Evolutionary conservation across 1,140 invertebrate species (phyloP).

Genomic region (Euura lappo): DNA sequence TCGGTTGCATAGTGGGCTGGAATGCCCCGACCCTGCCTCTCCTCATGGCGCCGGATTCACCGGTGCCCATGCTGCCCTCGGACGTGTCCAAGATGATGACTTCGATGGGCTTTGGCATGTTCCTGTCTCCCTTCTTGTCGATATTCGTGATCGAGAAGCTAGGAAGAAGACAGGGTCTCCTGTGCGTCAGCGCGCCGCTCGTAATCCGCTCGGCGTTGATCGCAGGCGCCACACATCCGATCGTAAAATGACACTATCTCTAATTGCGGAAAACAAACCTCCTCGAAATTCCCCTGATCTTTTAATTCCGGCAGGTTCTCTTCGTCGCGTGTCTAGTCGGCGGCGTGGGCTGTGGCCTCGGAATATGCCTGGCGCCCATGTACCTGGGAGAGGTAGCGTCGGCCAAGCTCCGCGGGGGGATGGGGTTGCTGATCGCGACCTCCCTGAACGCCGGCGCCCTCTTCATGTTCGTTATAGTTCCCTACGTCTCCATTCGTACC

Average conservation of each 20-base stretch:
- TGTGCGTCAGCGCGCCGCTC: slow-evolving; percentile 65
- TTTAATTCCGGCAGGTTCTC: slow-evolving; percentile 53
- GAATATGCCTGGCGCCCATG: slow-evolving; percentile 67
- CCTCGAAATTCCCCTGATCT: slow-evolving; percentile 23
- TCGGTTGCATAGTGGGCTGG: slow-evolving; percentile 53
- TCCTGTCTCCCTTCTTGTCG: slow-evolving; percentile 39
- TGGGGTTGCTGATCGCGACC: slow-evolving; percentile 66
- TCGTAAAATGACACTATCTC: not conserved
- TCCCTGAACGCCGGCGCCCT: slow-evolving; percentile 60
- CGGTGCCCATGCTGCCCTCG: not conserved
- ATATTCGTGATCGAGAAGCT: slow-evolving; percentile 53
- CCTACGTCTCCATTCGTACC: slow-evolving; percentile 27
- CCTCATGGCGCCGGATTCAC: not conserved
- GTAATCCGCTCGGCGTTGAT: slow-evolving; percentile 67
- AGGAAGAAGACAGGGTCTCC: slow-evolving; percentile 68
- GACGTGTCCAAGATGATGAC: slow-evolving; percentile 6
- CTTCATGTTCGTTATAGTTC: slow-evolving; percentile 52
- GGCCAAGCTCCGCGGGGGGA: slow-evolving; percentile 66
- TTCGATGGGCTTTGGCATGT: not conserved
- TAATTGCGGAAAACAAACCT: not conserved
- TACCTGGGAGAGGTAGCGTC: slow-evolving; percentile 71
- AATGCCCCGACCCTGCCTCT: slow-evolving; percentile 46
- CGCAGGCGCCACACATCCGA: slow-evolving; percentile 47
- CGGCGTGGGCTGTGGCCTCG: slow-evolving; percentile 69
- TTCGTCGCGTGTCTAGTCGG: slow-evolving; percentile 55